A percentile compares a stretch with the other conserved stretches of the same genome.
Conservation (phyloP, 2,797 vertebrate species). For the Diglossa cyanea region DNA sequence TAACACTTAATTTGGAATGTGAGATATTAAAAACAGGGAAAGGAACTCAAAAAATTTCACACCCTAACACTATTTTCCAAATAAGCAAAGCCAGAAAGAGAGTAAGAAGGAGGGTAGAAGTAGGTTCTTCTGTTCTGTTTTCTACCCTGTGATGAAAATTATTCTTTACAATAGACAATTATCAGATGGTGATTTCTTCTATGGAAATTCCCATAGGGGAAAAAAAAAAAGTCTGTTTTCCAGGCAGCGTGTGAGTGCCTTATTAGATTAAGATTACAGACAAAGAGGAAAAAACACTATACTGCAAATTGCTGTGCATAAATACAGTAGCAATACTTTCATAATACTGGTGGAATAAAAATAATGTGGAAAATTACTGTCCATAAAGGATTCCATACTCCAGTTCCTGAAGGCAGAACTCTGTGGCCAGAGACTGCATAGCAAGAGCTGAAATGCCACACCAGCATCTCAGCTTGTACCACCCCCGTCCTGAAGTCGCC, state of each 20-base stretch:
- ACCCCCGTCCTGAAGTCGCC: background rate
- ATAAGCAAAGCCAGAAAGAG: background rate
- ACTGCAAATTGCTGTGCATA: background rate
- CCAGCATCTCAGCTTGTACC: background rate
- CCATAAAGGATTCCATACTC: background rate
- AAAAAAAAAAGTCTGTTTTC: background rate
- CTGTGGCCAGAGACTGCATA: background rate
- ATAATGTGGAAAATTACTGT: background rate
- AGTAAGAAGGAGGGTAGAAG: background rate
- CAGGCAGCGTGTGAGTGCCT: conserved; percentile 1
- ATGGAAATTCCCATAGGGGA: background rate
- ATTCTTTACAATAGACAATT: background rate
- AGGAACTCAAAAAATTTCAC: background rate
- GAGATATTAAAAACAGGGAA: background rate
- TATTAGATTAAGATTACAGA: conserved; percentile 13
- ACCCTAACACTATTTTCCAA: background rate
- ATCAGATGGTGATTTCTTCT: background rate
- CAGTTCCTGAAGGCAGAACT: background rate
- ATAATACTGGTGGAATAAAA: background rate
- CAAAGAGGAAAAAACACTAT: background rate
- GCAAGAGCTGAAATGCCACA: background rate
- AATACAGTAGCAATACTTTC: background rate
- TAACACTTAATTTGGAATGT: background rate
- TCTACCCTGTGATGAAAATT: background rate
- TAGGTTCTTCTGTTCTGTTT: background rate